Base-by-base conservation (phyloP, 2,113 vertebrate genomes). In the Sylvia atricapilla region DNA sequence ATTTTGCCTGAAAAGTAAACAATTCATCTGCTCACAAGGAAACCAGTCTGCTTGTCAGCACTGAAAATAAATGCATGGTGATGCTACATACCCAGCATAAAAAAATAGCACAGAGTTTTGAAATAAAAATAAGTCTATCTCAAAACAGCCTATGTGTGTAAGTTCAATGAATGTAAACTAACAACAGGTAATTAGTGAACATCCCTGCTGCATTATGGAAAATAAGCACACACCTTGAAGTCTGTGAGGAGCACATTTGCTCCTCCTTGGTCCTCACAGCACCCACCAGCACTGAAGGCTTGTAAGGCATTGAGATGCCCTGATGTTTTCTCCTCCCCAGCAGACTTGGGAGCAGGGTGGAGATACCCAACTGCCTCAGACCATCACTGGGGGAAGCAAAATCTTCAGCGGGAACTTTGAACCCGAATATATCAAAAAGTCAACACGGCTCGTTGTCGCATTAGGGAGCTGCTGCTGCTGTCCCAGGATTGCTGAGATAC, bases 401-500 rank as follows among this genome's bases (percentile, higher is more conserved):
- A 75, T 63, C 67, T 69, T 83, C 88, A 39, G 6, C 0, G 13
- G 59, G 84, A 76, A 69, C 90, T 91, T 83, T 69, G 50, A 44
- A 60, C 75, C 31, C 12, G 0, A 9, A 55, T 85, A 76, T 52
- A 83, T 95, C 78, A 91, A 67, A 76, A 70, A 93, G 93, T 91
- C 96, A 95, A 67, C 89, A 84, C 49, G 43, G 79, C 91, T 93
- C 66, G 33, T 87, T 94, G 90, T 85, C 84, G 1, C 87, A 67
- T 91, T 88, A 85, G 87, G 68, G 80, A 94, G 87, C 84, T 86
- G 74, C 46, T 79, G 89, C 90, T 79, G 89, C 90, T 70, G 82
- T 33, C 78, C 87, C 63, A 66, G 82, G 78, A 87, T 86, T 84
- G 94, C 95, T 83, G 90, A 94, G 94, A 91, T 90, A 86, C 83